These are phyloP conservation scores for Erebia ligea DNA, from an alignment of 2,888 invertebrate species.

Conservation along the genomic window DNA sequence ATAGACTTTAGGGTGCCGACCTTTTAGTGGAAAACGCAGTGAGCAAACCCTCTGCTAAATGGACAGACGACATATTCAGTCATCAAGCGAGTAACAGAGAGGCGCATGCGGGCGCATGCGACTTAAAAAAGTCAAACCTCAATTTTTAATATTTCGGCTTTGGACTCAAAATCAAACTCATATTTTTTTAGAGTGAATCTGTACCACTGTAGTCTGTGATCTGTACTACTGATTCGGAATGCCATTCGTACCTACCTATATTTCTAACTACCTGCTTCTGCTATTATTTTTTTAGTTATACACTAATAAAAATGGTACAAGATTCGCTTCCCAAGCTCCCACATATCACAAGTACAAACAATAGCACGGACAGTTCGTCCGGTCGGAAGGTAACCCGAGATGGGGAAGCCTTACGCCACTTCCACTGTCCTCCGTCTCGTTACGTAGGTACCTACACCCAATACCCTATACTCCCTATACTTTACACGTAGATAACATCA, in stretches of 20 bases:
- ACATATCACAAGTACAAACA: not conserved
- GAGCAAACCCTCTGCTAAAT: too few species aligned
- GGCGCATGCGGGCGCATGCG: too few species aligned
- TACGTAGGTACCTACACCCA: slow-evolving; percentile 14
- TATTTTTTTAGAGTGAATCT: too few species aligned
- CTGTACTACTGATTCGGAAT: too few species aligned
- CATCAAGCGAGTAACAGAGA: too few species aligned
- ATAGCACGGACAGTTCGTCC: slow-evolving; percentile 16
- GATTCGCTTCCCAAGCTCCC: slow-evolving; percentile 5
- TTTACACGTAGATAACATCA: not conserved
- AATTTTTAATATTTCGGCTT: too few species aligned
- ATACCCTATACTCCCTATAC: not conserved
- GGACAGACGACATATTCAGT: too few species aligned
- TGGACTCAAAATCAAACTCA: too few species aligned
- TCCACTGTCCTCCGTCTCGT: slow-evolving; percentile 30
- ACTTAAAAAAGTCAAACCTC: too few species aligned
- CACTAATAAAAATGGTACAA: not conserved
- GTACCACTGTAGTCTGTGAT: too few species aligned
- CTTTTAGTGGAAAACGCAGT: too few species aligned
- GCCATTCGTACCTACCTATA: not conserved
- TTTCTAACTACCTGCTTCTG: not conserved
- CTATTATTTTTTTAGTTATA: not conserved
- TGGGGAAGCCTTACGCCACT: slow-evolving; percentile 53
- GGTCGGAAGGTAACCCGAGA: slow-evolving; percentile 61
- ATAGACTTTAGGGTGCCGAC: too few species aligned